Evolutionary conservation across 2,888 invertebrate genomes (phyloP), one percentile per base, ranked within the genome.

Genomic region (Papilio protenor): DNA sequence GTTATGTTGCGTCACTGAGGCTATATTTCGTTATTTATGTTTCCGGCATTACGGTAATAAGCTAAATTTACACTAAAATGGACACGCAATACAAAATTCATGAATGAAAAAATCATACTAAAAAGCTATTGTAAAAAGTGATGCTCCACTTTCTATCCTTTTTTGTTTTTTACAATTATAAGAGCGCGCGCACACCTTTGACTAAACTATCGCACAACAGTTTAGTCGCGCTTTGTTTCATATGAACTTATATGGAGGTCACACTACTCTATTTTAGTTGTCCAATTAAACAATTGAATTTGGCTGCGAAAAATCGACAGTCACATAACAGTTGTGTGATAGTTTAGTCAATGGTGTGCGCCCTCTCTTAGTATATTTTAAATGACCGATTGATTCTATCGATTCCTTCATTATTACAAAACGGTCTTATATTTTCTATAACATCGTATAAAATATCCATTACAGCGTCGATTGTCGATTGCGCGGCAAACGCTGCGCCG

Each of bases 401-500:
- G 16, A 5, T 40, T 64, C 18, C 33, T n/a, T 61, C 33, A 40
- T 40, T 33, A 40, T 40, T 66, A 45, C 45, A n/a, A 21, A 10
- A 64, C n/a, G 64, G n/a, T 33, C 40, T 16, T 40, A 11, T 66
- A 18, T 16, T 18, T 21, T 66, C 12, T n/a, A n/a, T 12, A 16
- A 66, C 11, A 11, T n/a, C 16, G 45, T n/a, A 45, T 66, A 40
- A 40, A 64, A 64, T 45, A 45, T 40, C 11, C 40, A 23, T 45
- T 45, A 69, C 45, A 45, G 21, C n/a, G 66, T 66, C 40, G 40
- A 61, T 27, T 64, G 61, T 61, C 27, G 27, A 66, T 40, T 69
- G 66, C 66, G 66, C 45, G 66, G 66, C 66, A 45, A 69, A 45
- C 73, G 85, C 88, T 75, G 84, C 33, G 84, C 40, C 83, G 92